These are phyloP conservation scores for Amphilophus citrinellus DNA, from an alignment of 2,113 vertebrate genomes.

Conservation along the genomic window DNA sequence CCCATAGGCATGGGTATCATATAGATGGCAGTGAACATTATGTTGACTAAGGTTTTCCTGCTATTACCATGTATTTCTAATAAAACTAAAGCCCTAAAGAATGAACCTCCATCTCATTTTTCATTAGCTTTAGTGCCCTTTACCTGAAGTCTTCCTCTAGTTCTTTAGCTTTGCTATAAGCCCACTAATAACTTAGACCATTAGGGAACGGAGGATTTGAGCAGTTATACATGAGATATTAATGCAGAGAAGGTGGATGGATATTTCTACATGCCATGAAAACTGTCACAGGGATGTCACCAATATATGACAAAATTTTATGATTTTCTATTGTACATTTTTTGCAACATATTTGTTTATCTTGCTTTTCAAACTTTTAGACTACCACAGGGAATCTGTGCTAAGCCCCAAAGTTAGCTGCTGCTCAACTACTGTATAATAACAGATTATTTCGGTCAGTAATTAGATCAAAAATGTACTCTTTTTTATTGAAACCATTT, in stretches of 20 bases:
- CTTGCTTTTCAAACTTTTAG: background rate
- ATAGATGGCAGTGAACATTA: constrained; percentile 75
- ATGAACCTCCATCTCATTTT: constrained; percentile 73
- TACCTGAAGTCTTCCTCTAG: constrained; percentile 65
- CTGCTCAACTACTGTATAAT: background rate
- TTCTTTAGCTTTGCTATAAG: constrained; percentile 66
- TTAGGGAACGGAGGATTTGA: constrained; percentile 62
- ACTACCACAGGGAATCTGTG: background rate
- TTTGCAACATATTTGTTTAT: constrained; percentile 20
- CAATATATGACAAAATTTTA: constrained; percentile 28
- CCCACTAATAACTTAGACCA: constrained; percentile 72
- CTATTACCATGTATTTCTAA: constrained; percentile 80
- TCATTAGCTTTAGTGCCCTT: constrained; percentile 78
- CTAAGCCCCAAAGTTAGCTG: background rate
- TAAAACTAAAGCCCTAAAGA: constrained; percentile 71
- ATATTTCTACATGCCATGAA: constrained; percentile 54
- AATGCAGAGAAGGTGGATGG: constrained; percentile 58
- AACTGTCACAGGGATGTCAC: constrained; percentile 41
- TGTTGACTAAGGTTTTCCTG: constrained; percentile 75
- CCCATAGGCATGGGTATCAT: constrained; percentile 71
- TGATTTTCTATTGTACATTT: constrained; percentile 5
- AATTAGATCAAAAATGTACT: background rate
- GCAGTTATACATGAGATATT: constrained; percentile 71
- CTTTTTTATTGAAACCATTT: background rate
- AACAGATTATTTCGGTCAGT: background rate